A percentile compares a stretch with the other conserved stretches of the same genome.
phyloP scores from a whole-genome alignment of 2,888 invertebrate species.

The Pachydiplax longipennis region DNA sequence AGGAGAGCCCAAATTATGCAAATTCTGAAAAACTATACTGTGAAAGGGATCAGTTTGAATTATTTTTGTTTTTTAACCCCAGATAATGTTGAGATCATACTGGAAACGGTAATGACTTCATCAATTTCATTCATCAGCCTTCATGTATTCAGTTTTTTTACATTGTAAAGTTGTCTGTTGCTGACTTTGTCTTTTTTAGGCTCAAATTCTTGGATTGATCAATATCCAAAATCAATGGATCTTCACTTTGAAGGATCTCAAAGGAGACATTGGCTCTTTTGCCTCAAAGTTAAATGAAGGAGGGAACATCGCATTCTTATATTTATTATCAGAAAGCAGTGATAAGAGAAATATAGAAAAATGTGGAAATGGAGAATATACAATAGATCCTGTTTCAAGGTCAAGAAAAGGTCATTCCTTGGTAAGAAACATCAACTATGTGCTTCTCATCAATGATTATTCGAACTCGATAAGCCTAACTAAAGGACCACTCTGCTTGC shows the following conservation, averaged over 20 bases:
- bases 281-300: constrained; percentile 73
- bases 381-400: too few species aligned
- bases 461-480: too few species aligned
- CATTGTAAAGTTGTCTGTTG: too few species aligned
- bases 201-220: constrained; percentile 71
- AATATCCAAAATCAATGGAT: constrained; percentile 81
- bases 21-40: not conserved
- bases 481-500: too few species aligned
- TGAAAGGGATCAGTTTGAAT: not conserved
- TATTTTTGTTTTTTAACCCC: constrained; percentile 5
- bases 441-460: too few species aligned
- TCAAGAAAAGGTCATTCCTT: too few species aligned
- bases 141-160: too few species aligned
- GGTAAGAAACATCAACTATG: too few species aligned
- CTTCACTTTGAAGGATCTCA: constrained; percentile 75
- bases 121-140: not conserved
- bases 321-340: constrained; percentile 60
- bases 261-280: constrained; percentile 61
- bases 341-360: too few species aligned
- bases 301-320: constrained; percentile 81
- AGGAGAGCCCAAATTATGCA: not conserved
- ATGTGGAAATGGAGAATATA: too few species aligned
- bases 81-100: not conserved
- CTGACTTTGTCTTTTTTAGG: constrained; percentile 57
- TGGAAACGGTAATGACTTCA: not conserved